Evolutionary conservation across 1,140 invertebrate species (phyloP).

Genomic region (Colletes gigas): DNA sequence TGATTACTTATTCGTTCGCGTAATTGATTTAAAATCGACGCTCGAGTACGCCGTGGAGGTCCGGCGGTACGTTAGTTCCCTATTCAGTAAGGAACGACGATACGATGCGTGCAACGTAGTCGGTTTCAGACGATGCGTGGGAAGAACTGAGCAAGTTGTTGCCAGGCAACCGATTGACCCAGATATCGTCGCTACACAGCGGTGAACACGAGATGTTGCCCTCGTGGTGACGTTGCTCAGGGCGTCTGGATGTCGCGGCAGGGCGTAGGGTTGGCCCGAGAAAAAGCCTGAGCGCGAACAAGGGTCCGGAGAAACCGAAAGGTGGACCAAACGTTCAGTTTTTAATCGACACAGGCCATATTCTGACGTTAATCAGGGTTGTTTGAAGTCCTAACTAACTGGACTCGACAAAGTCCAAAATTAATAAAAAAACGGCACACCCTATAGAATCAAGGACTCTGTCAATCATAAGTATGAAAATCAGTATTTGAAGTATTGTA

Average conservation of each 20-base stretch:
- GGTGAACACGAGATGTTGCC: conserved; percentile 35
- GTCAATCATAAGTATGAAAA: no score
- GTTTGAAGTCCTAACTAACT: no score
- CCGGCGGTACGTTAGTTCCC: conserved; percentile 14
- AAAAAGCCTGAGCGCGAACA: background rate
- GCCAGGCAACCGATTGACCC: conserved; percentile 69
- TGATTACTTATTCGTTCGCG: conserved; percentile 9
- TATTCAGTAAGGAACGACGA: conserved; percentile 13
- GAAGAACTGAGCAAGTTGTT: conserved; percentile 57
- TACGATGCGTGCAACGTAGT: conserved; percentile 28
- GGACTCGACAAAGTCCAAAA: no score
- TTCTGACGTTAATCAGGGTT: no score
- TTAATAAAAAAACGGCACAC: no score
- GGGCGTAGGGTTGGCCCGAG: background rate
- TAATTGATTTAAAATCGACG: conserved; percentile 31
- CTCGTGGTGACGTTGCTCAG: conserved; percentile 43
- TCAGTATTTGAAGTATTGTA: no score
- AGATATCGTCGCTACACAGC: conserved; percentile 46
- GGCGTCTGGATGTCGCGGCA: conserved; percentile 53
- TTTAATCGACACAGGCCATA: no score
- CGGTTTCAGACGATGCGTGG: conserved; percentile 59
- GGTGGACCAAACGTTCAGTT: background rate
- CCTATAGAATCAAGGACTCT: no score
- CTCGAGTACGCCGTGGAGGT: background rate
- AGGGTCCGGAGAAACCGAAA: background rate